These are phyloP conservation scores for Oscarella lobularis DNA, from an alignment of 37 sponge, comb jelly and placozoan genomes.

Conservation along the genomic window DNA sequence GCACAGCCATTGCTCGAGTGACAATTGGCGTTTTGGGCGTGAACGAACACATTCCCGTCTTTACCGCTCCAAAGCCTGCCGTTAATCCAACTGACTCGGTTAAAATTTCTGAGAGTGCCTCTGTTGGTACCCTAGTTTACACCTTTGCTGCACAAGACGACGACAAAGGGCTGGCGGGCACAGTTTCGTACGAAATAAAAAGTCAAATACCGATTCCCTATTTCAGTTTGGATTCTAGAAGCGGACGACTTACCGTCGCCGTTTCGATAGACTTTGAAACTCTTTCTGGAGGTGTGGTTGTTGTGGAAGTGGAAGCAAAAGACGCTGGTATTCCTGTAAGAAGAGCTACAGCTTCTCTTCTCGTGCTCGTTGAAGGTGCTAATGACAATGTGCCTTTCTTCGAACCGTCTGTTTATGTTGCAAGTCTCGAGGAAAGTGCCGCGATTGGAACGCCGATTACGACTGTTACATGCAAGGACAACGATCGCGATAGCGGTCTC, in stretches of 20 bases:
- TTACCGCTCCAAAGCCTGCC: background rate
- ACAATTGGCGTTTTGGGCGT: background rate
- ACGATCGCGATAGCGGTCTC: conserved; percentile 3
- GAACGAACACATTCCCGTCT: background rate
- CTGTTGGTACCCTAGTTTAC: conserved; percentile 20
- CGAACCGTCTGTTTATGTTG: background rate
- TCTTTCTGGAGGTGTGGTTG: conserved; percentile 23
- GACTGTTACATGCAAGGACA: background rate
- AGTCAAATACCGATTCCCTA: background rate
- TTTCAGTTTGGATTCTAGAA: conserved; percentile 7
- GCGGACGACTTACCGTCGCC: background rate
- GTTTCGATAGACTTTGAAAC: conserved; percentile 39
- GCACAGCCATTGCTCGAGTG: conserved; percentile 2
- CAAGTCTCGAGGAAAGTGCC: background rate
- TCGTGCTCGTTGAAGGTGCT: conserved; percentile 17
- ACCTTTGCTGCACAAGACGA: conserved; percentile 27
- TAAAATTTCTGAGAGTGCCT: conserved; percentile 23
- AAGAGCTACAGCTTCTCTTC: background rate
- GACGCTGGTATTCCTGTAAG: conserved; percentile 7
- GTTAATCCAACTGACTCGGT: conserved; percentile 13
- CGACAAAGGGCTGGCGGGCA: conserved; percentile 38
- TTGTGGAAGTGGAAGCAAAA: background rate
- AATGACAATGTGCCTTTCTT: conserved; percentile 42
- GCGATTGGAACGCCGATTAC: background rate
- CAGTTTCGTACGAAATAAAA: conserved; percentile 10